Base-by-base conservation (phyloP, 2,113 vertebrate genomes). In the Ariopsis seemanni region DNA sequence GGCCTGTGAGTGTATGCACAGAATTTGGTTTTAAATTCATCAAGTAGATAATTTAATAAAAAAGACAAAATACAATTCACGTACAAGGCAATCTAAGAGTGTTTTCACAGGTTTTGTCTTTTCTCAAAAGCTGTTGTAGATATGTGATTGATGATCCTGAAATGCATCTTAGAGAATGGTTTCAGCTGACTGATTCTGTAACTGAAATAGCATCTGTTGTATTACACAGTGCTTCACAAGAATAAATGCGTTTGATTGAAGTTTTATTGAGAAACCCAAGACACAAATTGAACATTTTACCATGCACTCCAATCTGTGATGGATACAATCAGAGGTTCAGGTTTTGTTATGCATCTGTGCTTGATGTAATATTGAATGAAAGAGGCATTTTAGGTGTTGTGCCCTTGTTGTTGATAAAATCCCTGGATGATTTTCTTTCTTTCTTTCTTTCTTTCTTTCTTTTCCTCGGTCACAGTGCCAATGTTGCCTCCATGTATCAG, bases 281-380 rank as follows among this genome's bases (percentile, higher is more conserved):
- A 85, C 89, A 90, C 84, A 94, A 91, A 93, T 91, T 90, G 90
- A 91, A 92, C 90, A 92, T 90, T 92, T 93, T 87, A 80, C 63
- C 81, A 79, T 62, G 80, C 67, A 83, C 85, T 84, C 67, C 74
- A 79, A 65, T 62, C 78, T 52, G 83, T 63, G 83, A 91, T 89
- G 90, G 86, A 89, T 63, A 69, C 90, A 86, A 90, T 94, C 91
- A 85, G 85, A 88, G 85, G 90, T 91, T 91, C 89, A 91, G 90
- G 92, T 90, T 91, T 85, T 83, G 72, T 89, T 84, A 82, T 53
- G 86, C 84, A 85, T 62, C 74, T 85, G 85, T 65, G 75, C 85
- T 87, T 90, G 92, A 93, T 88, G 75, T 89, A 89, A 91, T 87
- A 88, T 4, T 55, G 77, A 90, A 86, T 88, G 89, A 91, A 90